Conservation (phyloP, 2,797 vertebrate genomes). For the Acanthiza pusilla region DNA sequence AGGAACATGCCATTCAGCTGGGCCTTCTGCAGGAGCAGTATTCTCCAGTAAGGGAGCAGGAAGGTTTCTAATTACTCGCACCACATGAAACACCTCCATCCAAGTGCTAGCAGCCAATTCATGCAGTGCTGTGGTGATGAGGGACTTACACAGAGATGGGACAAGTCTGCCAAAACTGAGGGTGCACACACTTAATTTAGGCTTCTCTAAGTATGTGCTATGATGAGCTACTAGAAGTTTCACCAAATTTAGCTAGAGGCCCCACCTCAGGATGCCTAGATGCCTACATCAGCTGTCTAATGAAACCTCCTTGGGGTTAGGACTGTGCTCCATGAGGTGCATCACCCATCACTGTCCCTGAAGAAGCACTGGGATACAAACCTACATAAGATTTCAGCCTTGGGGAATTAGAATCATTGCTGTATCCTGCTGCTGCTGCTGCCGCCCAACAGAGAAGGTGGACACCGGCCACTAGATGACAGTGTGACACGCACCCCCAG, state of each 20-base stretch:
- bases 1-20: background rate
- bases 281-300: background rate
- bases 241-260: background rate
- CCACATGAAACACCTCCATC: rapidly evolving
- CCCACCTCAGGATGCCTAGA: background rate
- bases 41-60: background rate
- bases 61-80: background rate
- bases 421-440: no score
- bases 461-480: background rate
- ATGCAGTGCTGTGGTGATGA: background rate
- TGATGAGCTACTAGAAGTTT: background rate
- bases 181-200: background rate
- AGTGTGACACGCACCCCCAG: background rate
- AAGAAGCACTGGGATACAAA: background rate
- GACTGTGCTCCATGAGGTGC: background rate
- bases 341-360: background rate
- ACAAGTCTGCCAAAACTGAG: background rate
- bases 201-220: background rate
- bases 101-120: background rate
- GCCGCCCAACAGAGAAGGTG: background rate
- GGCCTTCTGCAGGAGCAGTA: background rate
- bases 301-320: background rate
- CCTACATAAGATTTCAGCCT: background rate
- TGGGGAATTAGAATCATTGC: background rate
- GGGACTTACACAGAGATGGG: background rate